phyloP scores from a whole-genome alignment of 2,888 invertebrate genomes.

The Coleophora flavipennella region DNA sequence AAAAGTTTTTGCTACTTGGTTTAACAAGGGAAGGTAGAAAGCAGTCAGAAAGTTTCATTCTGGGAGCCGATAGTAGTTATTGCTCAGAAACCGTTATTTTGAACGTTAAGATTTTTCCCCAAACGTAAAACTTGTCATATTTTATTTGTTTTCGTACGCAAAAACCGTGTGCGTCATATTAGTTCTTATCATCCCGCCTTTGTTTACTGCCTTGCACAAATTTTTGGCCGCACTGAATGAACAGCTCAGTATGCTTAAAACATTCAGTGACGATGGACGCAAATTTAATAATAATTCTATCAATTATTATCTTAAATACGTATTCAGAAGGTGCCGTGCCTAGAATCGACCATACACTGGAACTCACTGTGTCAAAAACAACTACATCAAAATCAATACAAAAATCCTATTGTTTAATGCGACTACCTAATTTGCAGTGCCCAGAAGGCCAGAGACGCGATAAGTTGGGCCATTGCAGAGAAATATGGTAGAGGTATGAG shows the following conservation, averaged over 20 bases:
- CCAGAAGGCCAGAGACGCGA: constrained; percentile 36
- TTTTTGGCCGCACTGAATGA: constrained; percentile 13
- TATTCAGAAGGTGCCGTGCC: constrained; percentile 17
- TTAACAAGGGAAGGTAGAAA: no score
- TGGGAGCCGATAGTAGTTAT: no score
- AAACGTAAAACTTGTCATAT: no score
- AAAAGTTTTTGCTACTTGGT: no score
- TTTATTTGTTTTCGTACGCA: no score
- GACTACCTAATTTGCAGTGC: constrained; percentile 42
- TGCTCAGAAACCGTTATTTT: no score
- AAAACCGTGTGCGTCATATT: no score
- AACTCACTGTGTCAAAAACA: constrained; percentile 13
- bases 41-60: no score
- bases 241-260: constrained; percentile 32
- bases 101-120: no score
- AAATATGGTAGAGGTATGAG: constrained; percentile 29
- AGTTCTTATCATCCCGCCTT: no score
- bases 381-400: constrained; percentile 19
- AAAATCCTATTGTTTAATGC: constrained; percentile 42
- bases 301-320: constrained; percentile 14
- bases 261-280: constrained; percentile 32
- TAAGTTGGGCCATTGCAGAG: constrained; percentile 33
- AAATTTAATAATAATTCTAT: constrained; percentile 22
- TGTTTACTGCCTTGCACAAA: constrained; percentile 29
- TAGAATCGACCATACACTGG: constrained; percentile 26